These are phyloP conservation scores for Onchidella celtica DNA, from an alignment of 2,888 invertebrate genomes.

Conservation along the genomic window DNA sequence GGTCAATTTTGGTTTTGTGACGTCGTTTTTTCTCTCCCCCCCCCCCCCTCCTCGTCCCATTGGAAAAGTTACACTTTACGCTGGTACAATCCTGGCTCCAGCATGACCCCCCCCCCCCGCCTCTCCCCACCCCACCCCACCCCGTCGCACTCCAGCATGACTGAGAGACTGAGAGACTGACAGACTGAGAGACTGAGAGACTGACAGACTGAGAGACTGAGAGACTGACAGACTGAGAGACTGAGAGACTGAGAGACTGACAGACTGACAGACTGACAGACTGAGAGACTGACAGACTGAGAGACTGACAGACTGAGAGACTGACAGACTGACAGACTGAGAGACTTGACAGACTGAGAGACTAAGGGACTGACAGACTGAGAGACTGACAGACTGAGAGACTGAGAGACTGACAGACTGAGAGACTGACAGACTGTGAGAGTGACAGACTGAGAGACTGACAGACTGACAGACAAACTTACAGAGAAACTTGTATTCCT, in stretches of 20 bases:
- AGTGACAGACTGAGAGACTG: not conserved
- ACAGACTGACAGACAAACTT: not conserved
- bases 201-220: not conserved
- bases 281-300: not conserved
- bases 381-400: not conserved
- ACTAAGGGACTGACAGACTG: slow-evolving; percentile 17
- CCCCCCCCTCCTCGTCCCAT: too few species aligned
- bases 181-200: not conserved
- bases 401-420: not conserved
- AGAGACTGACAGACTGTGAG: not conserved
- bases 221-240: not conserved
- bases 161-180: not conserved
- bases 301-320: slow-evolving; percentile 43
- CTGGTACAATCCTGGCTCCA: too few species aligned
- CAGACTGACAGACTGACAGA: not conserved
- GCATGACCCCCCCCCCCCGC: slow-evolving; percentile 20
- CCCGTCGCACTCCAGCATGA: not conserved
- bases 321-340: slow-evolving; percentile 44
- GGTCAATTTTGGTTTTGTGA: too few species aligned
- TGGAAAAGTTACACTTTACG: too few species aligned
- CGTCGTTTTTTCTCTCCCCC: too few species aligned
- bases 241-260: not conserved
- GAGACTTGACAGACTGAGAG: slow-evolving; percentile 37
- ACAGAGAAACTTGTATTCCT: not conserved
- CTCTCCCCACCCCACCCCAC: slow-evolving; percentile 3